Conservation (phyloP, 2,888 invertebrate genomes). For the Drosophila nr. perissopoda region DNA sequence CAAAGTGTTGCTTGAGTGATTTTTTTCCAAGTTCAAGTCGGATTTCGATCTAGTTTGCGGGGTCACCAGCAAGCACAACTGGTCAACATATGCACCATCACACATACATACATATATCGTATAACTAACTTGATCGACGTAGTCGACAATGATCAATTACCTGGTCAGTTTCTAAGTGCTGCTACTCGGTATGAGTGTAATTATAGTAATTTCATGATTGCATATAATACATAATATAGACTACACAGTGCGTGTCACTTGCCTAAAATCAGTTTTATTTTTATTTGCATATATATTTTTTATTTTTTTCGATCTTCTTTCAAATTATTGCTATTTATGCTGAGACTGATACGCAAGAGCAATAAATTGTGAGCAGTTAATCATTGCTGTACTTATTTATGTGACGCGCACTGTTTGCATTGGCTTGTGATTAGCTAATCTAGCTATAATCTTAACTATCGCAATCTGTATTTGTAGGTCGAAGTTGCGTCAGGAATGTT, state of each 20-base stretch:
- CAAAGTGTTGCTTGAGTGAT: not conserved
- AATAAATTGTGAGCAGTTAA: not conserved
- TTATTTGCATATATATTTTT: not conserved
- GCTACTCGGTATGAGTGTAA: not conserved
- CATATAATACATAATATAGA: not conserved
- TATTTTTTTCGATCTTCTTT: not conserved
- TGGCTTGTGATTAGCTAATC: not conserved
- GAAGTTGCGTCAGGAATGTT: conserved; percentile 11
- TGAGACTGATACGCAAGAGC: not conserved
- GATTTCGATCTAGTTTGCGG: conserved; percentile 1
- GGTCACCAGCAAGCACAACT: conserved; percentile 26
- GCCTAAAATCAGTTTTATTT: not conserved
- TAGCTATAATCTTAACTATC: not conserved
- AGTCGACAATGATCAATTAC: conserved; percentile 8
- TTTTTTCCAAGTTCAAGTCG: not conserved
- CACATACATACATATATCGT: not conserved
- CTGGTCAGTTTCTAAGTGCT: conserved; percentile 5
- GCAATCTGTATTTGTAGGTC: conserved; percentile 17
- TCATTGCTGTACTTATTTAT: not conserved
- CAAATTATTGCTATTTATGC: not conserved
- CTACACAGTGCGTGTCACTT: not conserved
- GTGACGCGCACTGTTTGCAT: not conserved
- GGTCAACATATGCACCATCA: not conserved
- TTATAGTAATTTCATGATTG: not conserved
- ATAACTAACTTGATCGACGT: conserved; percentile 14